phyloP scores from a whole-genome alignment of 2,113 vertebrate species.

The Vicugna pacos region DNA sequence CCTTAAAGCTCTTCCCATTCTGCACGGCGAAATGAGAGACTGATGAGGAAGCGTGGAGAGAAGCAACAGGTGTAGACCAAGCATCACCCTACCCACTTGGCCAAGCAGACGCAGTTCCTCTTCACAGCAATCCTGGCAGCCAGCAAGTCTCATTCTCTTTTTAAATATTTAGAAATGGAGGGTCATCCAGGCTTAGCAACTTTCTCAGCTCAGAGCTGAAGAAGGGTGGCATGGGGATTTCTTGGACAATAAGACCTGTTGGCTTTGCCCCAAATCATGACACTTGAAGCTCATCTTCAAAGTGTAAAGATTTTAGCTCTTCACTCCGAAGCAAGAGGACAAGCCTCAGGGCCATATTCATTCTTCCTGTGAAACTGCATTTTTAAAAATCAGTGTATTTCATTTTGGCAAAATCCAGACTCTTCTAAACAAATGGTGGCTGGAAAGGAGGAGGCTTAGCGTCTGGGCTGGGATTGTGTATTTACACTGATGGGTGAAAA shows the following conservation, averaged over 20 bases:
- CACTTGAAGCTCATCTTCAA: not conserved
- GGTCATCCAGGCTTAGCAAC: not conserved
- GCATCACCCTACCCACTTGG: not conserved
- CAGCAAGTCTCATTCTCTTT: not conserved
- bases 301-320: not conserved
- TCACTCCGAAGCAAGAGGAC: not conserved
- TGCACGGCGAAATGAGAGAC: not conserved
- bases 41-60: not conserved
- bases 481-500: not conserved
- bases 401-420: conserved; percentile 11
- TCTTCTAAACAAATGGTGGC: not conserved
- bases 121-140: not conserved
- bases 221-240: not conserved
- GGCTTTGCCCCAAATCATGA: not conserved
- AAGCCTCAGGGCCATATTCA: not conserved
- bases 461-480: not conserved
- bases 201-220: not conserved
- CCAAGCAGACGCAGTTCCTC: not conserved
- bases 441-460: not conserved
- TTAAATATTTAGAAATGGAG: conserved; percentile 17
- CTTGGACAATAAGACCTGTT: not conserved
- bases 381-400: not conserved
- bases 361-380: not conserved
- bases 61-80: not conserved
- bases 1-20: not conserved